Percentiles rank a stretch among this genome's conserved stretches.
Conservation (phyloP, 1,140 invertebrate species). For the Trichonephila clavata region DNA sequence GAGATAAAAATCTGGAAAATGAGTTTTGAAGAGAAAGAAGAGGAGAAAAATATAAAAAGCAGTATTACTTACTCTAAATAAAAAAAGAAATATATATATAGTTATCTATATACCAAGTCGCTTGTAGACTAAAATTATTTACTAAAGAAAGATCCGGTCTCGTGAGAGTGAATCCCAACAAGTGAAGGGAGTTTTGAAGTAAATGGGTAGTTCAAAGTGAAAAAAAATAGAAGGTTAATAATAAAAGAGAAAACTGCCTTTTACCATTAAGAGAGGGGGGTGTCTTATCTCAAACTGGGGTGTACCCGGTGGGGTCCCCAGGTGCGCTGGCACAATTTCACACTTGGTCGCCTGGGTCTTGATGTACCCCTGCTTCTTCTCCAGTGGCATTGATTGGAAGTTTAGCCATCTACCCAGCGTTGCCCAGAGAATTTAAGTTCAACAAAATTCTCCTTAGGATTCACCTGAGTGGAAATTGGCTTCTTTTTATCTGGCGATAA, state of each 20-base stretch:
- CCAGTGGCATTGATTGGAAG: conserved; percentile 38
- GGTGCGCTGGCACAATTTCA: conserved; percentile 75
- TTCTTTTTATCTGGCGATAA: conserved; percentile 50
- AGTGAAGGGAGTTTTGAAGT: conserved; percentile 29
- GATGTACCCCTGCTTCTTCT: conserved; percentile 4
- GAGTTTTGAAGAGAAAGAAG: conserved; percentile 33
- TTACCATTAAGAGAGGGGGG: conserved; percentile 68
- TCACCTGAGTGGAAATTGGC: conserved; percentile 59
- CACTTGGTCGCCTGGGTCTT: conserved; percentile 73
- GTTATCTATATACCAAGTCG: not conserved
- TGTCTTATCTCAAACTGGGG: conserved; percentile 45
- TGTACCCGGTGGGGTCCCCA: conserved; percentile 33
- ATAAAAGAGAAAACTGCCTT: conserved; percentile 68
- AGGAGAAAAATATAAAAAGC: not conserved
- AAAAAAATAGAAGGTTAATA: conserved; percentile 56
- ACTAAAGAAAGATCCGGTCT: conserved; percentile 22
- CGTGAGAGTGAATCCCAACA: conserved; percentile 31
- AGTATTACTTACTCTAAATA: not conserved
- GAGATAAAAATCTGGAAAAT: conserved; percentile 70
- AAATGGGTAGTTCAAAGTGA: not conserved
- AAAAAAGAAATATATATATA: conserved; percentile 4
- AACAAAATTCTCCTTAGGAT: conserved; percentile 51
- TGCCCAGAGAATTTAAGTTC: conserved; percentile 65
- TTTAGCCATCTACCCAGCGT: not conserved
- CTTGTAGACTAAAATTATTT: conserved; percentile 76